These are phyloP conservation scores for Nerophis ophidion DNA, from an alignment of 2,113 vertebrate genomes.

Conservation along the genomic window DNA sequence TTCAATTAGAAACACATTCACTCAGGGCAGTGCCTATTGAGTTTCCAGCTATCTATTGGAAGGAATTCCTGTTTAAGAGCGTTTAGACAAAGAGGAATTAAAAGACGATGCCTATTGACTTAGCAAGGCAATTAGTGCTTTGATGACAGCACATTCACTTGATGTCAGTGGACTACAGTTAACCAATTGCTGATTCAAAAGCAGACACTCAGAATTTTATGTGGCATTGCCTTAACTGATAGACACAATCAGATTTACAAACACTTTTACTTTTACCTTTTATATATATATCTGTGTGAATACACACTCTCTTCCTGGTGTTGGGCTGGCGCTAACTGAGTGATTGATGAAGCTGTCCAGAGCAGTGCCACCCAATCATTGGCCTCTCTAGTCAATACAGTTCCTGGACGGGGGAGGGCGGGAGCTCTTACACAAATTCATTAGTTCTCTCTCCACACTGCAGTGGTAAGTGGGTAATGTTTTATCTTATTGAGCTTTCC, in stretches of 20 bases:
- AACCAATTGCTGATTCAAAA: slow-evolving; percentile 17
- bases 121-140: slow-evolving; percentile 34
- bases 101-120: slow-evolving; percentile 48
- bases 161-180: slow-evolving; percentile 25
- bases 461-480: slow-evolving; percentile 24
- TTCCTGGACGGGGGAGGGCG: slow-evolving; percentile 19
- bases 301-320: slow-evolving; percentile 15
- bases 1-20: slow-evolving; percentile 1
- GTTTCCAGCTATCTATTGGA: slow-evolving; percentile 32
- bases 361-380: slow-evolving; percentile 22
- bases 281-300: background rate
- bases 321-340: slow-evolving; percentile 32
- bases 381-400: slow-evolving; percentile 27
- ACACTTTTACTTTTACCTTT: background rate
- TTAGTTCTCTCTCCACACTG: slow-evolving; percentile 33
- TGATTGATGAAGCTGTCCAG: slow-evolving; percentile 52
- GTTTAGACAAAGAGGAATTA: slow-evolving; percentile 34
- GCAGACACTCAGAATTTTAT: background rate
- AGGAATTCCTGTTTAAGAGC: slow-evolving; percentile 30
- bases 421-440: slow-evolving; percentile 51
- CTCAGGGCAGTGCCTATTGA: slow-evolving; percentile 21
- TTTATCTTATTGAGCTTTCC: slow-evolving; percentile 30
- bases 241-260: background rate
- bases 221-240: too few species aligned
- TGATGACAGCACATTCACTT: slow-evolving; percentile 32